Evolutionary conservation across 2,797 vertebrate species (phyloP).

Genomic region (Rousettus madagascariensis): DNA sequence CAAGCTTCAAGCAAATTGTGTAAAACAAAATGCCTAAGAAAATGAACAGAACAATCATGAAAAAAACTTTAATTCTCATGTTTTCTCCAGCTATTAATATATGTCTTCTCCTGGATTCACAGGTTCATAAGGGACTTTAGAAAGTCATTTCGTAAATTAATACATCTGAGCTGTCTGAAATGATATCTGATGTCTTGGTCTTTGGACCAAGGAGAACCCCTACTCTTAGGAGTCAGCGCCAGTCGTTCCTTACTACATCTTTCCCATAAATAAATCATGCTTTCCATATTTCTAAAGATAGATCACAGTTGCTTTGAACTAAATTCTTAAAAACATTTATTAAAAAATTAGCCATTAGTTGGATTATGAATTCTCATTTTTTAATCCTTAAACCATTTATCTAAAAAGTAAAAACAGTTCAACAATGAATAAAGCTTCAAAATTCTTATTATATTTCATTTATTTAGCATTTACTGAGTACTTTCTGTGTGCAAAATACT

Average conservation of each 20-base stretch:
- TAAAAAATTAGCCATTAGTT: background rate
- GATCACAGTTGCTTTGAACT: slow-evolving; percentile 28
- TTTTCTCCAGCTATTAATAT: background rate
- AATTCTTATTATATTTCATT: background rate
- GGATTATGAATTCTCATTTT: background rate
- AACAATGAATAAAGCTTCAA: background rate
- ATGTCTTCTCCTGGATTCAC: background rate
- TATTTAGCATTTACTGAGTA: background rate
- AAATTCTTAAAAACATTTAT: background rate
- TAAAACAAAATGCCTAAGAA: slow-evolving; percentile 6
- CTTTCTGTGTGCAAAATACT: background rate
- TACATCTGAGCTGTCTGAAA: background rate
- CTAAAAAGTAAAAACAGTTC: background rate
- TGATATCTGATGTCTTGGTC: slow-evolving; percentile 1
- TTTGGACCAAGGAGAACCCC: background rate
- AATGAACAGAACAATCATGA: background rate
- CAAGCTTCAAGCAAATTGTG: background rate
- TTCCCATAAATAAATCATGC: slow-evolving; percentile 21
- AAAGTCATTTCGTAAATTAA: slow-evolving; percentile 16
- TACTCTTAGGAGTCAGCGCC: background rate
- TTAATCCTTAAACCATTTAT: background rate
- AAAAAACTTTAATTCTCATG: background rate
- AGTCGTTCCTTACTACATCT: background rate
- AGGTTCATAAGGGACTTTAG: background rate
- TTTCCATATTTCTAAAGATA: slow-evolving; percentile 30